Evolutionary conservation across 2,797 vertebrate genomes (phyloP), one percentile per base, ranked within the genome.

Genomic region (Tokudaia muenninki): DNA sequence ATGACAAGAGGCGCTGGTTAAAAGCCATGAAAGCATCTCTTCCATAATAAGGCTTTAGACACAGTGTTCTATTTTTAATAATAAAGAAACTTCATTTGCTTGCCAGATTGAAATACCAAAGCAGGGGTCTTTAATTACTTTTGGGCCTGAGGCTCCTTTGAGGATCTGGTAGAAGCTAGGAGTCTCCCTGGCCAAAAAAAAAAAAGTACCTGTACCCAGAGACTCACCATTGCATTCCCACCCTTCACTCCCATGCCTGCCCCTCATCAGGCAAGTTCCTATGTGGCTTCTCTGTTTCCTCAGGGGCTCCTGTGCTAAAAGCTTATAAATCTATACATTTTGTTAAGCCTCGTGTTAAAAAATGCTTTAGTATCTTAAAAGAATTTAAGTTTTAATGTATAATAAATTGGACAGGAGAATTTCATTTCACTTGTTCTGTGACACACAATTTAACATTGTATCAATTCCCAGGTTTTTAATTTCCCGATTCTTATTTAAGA

Each of bases 1-100:
- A 8, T 81, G 37, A 95, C 59, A 86, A 29, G 37, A 26, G 21
- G 50, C 0, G 6, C 26, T 0, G 29, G 37, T 13, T 34, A 55
- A 67, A 72, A 88, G 80, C 91, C 91, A 98, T 52, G 81, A 97
- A 83, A 34, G 6, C 3, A 12, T 96, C 96, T 84, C 80, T 94
- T 97, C 96, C 97, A 96, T 34, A 63, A 79, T 65, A 81, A 93
- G 87, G 80, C 98, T 97, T 97, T 95, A 97, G 72, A 97, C 74
- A 97, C 10, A 17, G 41, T 31, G 34, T 94, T 97, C 70, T 94
- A 84, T 96, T 98, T 98, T 94, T 97, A 98, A 97, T 89, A 94
- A 98, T 97, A 97, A 98, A 95, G 92, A 96, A 97, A 95, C 92
- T 98, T 80, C 19, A 24, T 95, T 92, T 95, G 79, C 89, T 96